Base-by-base conservation (phyloP, 2,113 vertebrate species). In the Shinisaurus crocodilurus region DNA sequence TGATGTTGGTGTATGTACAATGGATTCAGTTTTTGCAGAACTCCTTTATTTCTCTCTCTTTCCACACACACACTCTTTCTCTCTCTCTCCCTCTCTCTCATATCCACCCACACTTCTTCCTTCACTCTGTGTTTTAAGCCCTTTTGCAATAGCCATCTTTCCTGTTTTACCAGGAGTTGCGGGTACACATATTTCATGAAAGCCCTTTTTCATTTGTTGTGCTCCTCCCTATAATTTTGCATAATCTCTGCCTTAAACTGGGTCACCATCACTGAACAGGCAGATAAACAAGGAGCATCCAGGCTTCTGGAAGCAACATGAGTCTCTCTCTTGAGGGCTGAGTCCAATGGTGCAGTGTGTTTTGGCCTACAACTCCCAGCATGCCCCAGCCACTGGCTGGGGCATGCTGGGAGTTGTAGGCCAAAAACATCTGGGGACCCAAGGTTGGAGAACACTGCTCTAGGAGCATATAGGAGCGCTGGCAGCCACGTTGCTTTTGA, bases 241-340 rank as follows among this genome's bases (percentile, higher is more conserved):
- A 75, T 63, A 84, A 89, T 83, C 70, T 89, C 32, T 75, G 54
- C 50, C 40, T 76, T 81, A 89, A 63, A 84, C 32, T 89, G 88
- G 79, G 87, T 89, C 82, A n/a, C n/a, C n/a, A 74, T 43, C 80
- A 63, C 32, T 45, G 82, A 72, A 40, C 37, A 60, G 37, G 69
- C 29, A 89, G 40, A 60, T 60, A 83, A 83, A 89, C 70, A 65
- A 84, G 69, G 9, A 45, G 32, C 69, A 48, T 63, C 3, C 15
- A 27, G 18, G 60, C 25, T 40, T 18, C 70, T 76, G 67, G 32
- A 87, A 82, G 79, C 23, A 70, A 34, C 67, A n/a, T n/a, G n/a
- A n/a, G 32, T 32, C 27, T 83, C 54, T 63, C 40, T 75, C 32
- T 2, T 60, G n/a, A 45, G 50, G 18, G 40, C 18, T 27, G n/a